Evolutionary conservation across 1,140 invertebrate species (phyloP).

Genomic region (Cotesia vestalis): DNA sequence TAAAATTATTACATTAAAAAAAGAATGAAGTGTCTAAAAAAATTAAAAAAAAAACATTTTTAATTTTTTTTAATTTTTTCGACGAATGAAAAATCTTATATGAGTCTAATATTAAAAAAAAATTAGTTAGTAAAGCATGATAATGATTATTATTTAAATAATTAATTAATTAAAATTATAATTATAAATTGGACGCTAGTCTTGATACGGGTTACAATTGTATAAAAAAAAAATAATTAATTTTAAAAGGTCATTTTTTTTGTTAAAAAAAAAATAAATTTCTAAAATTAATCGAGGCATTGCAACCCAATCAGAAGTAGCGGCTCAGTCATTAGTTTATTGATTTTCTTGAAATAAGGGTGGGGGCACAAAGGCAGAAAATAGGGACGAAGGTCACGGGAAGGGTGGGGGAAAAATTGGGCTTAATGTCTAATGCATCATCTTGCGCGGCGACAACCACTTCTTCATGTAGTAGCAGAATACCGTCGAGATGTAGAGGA

Average conservation of each 20-base stretch:
- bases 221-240: slow-evolving; percentile 5
- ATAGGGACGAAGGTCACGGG: too few relatives aligned
- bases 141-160: too few relatives aligned
- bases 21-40: too few relatives aligned
- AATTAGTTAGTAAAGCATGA: too few relatives aligned
- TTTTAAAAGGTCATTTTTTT: not conserved
- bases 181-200: slow-evolving; percentile 64
- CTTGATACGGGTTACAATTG: slow-evolving; percentile 65
- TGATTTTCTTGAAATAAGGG: not conserved
- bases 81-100: too few relatives aligned
- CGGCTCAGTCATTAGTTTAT: slow-evolving; percentile 31
- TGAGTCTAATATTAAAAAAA: too few relatives aligned
- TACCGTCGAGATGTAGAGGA: slow-evolving; percentile 89
- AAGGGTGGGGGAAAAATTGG: too few relatives aligned
- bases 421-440: slow-evolving; percentile 72
- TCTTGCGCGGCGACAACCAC: slow-evolving; percentile 84
- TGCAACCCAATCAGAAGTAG: slow-evolving; percentile 67
- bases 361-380: too few relatives aligned
- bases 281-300: slow-evolving; percentile 40
- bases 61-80: too few relatives aligned
- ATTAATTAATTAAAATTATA: slow-evolving; percentile 63
- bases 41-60: too few relatives aligned
- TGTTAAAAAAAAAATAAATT: slow-evolving; percentile 6
- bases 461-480: slow-evolving; percentile 93
- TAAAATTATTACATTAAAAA: too few relatives aligned